Evolutionary conservation across 2,797 vertebrate genomes (phyloP), one percentile per base, ranked within the genome.

Genomic region (Anguilla pacifica): DNA sequence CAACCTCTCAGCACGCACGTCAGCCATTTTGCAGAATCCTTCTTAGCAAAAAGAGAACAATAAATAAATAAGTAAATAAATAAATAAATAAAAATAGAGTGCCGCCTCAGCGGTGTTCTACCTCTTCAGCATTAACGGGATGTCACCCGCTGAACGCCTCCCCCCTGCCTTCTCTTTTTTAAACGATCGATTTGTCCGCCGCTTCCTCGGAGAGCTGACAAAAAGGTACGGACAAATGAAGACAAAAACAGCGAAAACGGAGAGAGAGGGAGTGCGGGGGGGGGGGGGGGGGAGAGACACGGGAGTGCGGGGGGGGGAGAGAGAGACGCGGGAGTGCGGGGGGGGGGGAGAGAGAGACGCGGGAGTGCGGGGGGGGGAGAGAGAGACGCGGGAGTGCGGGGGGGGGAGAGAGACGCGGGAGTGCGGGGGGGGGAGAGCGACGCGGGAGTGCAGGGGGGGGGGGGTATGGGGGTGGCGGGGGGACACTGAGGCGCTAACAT

Each of bases 401-500:
- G n/a, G n/a, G n/a, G n/a, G n/a, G n/a, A n/a, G n/a, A n/a, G n/a
- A n/a, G n/a, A n/a, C n/a, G n/a, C n/a, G n/a, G n/a, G n/a, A n/a
- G n/a, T n/a, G n/a, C n/a, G n/a, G n/a, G n/a, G n/a, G n/a, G n/a
- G n/a, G n/a, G 31, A 31, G 31, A 74, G 7, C 4, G 28, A 77
- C 43, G 19, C 31, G 43, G 70, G 39, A 31, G 5, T 88, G 35
- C 85, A 79, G 43, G 87, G 87, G 82, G 3, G 74, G 87, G 46
- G 7, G 53, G 6, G 31, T 77, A 61, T 61, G 87, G 53, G 4
- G 35, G 77, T 61, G 9, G 59, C 35, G 25, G 57, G 5, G 84
- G 59, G 84, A 85, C 85, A 49, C 35, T 82, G 84, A 89, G 88
- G 89, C 84, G 74, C 86, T 88, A 90, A 88, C 83, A 90, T 89